phyloP scores from a whole-genome alignment of 2,888 invertebrate genomes.

The Epinotia bilunana region DNA sequence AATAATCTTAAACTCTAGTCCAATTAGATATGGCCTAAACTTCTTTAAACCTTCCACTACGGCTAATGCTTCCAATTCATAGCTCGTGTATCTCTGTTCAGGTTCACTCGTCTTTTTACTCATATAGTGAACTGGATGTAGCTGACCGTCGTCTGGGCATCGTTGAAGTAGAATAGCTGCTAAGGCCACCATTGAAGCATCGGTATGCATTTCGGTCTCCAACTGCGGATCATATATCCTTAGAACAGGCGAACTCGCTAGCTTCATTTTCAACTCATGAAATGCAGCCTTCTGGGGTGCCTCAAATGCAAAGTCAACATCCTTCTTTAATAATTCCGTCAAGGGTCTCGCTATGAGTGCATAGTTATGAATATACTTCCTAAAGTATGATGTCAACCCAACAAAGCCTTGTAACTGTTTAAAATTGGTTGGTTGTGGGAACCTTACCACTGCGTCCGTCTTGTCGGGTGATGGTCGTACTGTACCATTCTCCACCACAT shows the following conservation, averaged over 20 bases:
- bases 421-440: background rate
- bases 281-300: constrained; percentile 4
- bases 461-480: constrained; percentile 1
- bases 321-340: background rate
- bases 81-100: constrained; percentile 40
- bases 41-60: constrained; percentile 40
- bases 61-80: constrained; percentile 43
- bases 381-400: constrained; percentile 1
- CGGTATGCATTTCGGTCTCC: constrained; percentile 7
- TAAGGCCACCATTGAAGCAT: constrained; percentile 11
- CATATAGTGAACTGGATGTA: constrained; percentile 40
- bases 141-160: constrained; percentile 1
- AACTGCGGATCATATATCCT: constrained; percentile 9
- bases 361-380: constrained; percentile 11
- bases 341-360: constrained; percentile 20
- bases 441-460: constrained; percentile 4
- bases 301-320: constrained; percentile 9
- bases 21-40: constrained; percentile 39
- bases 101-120: constrained; percentile 43
- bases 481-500: constrained; percentile 1
- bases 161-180: constrained; percentile 35
- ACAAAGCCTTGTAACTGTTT: background rate
- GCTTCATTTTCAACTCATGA: background rate
- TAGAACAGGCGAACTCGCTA: background rate
- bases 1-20: constrained; percentile 20